These are phyloP conservation scores for Heliothis virescens DNA, from an alignment of 1,140 invertebrate genomes.

Conservation along the genomic window DNA sequence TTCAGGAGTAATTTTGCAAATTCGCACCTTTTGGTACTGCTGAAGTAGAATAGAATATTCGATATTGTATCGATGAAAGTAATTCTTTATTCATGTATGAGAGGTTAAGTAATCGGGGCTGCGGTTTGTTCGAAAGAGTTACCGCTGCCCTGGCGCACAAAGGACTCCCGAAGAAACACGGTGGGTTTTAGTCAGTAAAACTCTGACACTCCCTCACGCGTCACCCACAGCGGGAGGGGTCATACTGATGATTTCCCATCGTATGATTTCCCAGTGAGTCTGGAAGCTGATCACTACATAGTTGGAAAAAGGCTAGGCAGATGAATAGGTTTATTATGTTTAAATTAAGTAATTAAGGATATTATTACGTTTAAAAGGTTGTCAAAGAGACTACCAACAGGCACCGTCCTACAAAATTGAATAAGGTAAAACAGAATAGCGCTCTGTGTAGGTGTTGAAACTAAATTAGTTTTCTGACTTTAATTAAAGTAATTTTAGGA, in stretches of 20 bases:
- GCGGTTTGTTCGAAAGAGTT: no score
- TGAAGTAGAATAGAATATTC: not conserved
- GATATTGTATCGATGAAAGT: no score
- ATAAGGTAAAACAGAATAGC: constrained; percentile 2
- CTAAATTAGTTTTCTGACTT: constrained; percentile 3
- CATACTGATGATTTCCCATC: no score
- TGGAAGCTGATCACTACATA: no score
- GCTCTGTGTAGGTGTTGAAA: constrained; percentile 6
- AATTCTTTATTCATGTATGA: constrained; percentile 50
- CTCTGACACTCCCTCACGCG: no score
- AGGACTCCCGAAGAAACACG: no score
- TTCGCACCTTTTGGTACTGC: constrained; percentile 68
- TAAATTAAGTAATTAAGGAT: constrained; percentile 3
- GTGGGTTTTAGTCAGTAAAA: no score
- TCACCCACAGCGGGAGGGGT: no score
- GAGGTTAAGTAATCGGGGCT: no score
- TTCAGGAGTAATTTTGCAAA: constrained; percentile 78
- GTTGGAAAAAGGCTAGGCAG: no score
- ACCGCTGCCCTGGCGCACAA: no score
- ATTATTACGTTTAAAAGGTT: not conserved
- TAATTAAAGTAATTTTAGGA: constrained; percentile 12
- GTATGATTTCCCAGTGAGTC: no score
- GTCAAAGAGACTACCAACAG: not conserved
- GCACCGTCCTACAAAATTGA: not conserved
- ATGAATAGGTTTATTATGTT: constrained; percentile 17